Evolutionary conservation across 2,113 vertebrate genomes (phyloP).

Genomic region (Phalacrocorax aristotelis): DNA sequence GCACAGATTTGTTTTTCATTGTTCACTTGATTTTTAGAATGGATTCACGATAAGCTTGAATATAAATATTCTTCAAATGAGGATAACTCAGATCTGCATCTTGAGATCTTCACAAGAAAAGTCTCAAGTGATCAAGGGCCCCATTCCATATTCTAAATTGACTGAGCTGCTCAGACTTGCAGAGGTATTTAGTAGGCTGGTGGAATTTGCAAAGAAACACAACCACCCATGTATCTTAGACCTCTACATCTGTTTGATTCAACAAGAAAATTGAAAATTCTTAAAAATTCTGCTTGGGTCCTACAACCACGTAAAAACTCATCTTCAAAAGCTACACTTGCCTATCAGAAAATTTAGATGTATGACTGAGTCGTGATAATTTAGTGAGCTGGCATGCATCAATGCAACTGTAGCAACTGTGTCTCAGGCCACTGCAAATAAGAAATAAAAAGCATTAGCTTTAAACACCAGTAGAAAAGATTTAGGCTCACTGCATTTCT

Average conservation of each 20-base stretch:
- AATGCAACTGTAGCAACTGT: not conserved
- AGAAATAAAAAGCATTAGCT: not conserved
- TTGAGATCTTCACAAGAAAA: constrained; percentile 30
- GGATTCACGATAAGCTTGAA: not conserved
- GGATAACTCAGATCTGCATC: constrained; percentile 3
- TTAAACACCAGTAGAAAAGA: not conserved
- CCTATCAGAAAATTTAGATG: not conserved
- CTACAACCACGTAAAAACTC: not conserved
- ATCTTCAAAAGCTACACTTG: not conserved
- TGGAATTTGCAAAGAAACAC: constrained; percentile 3
- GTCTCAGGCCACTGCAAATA: not conserved
- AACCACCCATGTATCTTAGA: not conserved
- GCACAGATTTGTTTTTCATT: not conserved
- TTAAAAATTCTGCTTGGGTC: not conserved
- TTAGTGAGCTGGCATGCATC: not conserved
- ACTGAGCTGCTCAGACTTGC: constrained; percentile 46
- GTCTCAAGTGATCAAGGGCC: not conserved
- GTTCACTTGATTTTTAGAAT: not conserved
- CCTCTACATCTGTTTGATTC: not conserved
- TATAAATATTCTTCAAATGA: not conserved
- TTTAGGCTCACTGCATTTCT: not conserved
- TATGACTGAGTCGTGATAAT: not conserved
- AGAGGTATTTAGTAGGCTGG: constrained; percentile 30
- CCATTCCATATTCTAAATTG: not conserved
- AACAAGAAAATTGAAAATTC: not conserved